Conservation (phyloP, 1,140 invertebrate species). For the Danaus plexippus region DNA sequence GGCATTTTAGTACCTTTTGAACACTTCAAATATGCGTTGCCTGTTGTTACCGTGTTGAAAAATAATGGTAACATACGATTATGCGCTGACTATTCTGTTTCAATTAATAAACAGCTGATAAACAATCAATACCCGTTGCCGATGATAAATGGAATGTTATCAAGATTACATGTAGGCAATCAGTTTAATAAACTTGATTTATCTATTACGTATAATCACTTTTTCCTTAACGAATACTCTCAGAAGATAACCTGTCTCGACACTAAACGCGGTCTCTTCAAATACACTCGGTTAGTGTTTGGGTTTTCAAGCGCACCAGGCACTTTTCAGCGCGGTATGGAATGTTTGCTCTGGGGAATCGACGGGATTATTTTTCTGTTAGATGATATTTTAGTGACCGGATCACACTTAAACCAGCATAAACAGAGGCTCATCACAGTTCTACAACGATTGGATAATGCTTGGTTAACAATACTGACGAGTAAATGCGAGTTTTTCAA, state of each 20-base stretch:
- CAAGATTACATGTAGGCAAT: constrained; percentile 21
- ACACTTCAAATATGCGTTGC: too few species aligned
- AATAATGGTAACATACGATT: too few species aligned
- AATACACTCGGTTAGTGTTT: too few species aligned
- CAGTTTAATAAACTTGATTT: constrained; percentile 23
- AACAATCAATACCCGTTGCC: constrained; percentile 28
- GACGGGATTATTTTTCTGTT: constrained; percentile 20
- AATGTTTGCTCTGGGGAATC: constrained; percentile 30
- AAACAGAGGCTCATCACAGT: constrained; percentile 1
- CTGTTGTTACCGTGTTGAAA: too few species aligned
- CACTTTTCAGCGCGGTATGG: constrained; percentile 36
- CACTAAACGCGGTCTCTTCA: constrained; percentile 34
- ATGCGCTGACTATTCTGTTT: too few species aligned
- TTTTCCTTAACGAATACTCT: constrained; percentile 18
- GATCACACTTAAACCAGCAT: constrained; percentile 5
- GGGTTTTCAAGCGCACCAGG: constrained; percentile 32
- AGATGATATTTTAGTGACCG: constrained; percentile 10
- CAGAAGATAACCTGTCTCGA: too few species aligned
- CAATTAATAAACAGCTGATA: constrained; percentile 22
- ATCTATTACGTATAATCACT: constrained; percentile 25
- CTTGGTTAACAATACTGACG: constrained; percentile 10
- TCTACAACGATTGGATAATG: constrained; percentile 10
- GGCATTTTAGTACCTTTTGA: too few species aligned
- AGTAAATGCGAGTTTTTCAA: constrained; percentile 23
- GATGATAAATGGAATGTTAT: constrained; percentile 21